Percentiles rank a stretch among this genome's conserved stretches.
Conservation (phyloP, 2,113 vertebrate genomes). For the Cyrtonyx montezumae region DNA sequence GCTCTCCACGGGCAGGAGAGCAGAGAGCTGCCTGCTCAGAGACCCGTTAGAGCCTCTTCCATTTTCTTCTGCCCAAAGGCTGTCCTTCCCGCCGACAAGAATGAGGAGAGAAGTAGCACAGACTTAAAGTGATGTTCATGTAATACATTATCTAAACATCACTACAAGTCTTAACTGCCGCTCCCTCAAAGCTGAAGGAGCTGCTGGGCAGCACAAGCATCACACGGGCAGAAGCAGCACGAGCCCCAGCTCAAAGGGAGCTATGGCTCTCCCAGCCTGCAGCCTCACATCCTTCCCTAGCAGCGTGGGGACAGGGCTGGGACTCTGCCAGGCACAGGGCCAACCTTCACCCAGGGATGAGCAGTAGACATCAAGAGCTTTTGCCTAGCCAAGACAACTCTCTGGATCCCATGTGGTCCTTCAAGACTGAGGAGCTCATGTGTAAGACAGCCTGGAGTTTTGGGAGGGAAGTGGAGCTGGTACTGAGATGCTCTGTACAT, state of each 20-base stretch:
- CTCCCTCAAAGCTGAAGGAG: slow-evolving; percentile 73
- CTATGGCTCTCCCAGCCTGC: neutral
- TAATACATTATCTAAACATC: slow-evolving; percentile 96
- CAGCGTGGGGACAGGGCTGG: neutral
- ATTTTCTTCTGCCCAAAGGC: slow-evolving; percentile 69
- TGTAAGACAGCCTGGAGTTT: neutral
- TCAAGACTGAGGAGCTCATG: neutral
- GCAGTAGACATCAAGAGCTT: neutral
- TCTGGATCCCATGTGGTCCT: neutral
- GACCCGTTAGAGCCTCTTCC: slow-evolving; percentile 41
- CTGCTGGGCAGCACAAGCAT: neutral
- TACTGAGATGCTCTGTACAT: neutral
- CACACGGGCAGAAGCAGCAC: neutral
- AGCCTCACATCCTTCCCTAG: neutral
- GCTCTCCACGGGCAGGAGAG: neutral
- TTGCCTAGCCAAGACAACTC: neutral
- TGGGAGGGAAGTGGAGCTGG: neutral
- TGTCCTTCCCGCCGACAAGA: slow-evolving; percentile 60
- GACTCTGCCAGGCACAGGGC: neutral
- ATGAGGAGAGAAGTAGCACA: slow-evolving; percentile 91
- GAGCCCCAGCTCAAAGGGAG: neutral
- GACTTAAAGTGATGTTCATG: slow-evolving; percentile 99
- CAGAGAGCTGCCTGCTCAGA: slow-evolving; percentile 7
- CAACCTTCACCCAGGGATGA: neutral
- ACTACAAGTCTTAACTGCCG: slow-evolving; percentile 99